Evolutionary conservation across 2,113 vertebrate genomes (phyloP).

Genomic region (Ahaetulla prasina): DNA sequence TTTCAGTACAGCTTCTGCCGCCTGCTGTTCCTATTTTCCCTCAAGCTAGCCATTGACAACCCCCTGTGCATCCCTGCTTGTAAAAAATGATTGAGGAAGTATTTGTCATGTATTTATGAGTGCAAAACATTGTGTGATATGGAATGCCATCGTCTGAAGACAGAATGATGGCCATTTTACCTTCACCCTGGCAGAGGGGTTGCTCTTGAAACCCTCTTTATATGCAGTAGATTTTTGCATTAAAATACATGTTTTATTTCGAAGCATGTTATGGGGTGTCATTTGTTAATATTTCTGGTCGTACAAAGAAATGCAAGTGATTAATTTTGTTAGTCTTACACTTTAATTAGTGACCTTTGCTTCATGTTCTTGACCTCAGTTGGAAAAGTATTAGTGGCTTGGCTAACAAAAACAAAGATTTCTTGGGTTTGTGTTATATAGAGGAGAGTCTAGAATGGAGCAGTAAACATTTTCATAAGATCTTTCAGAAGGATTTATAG

Average conservation of each 20-base stretch:
- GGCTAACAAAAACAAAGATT: conserved; percentile 52
- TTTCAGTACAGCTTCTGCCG: conserved; percentile 90
- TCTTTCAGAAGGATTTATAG: conserved; percentile 46
- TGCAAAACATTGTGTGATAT: conserved; percentile 91
- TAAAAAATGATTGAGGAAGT: conserved; percentile 99
- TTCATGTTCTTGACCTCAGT: conserved; percentile 54
- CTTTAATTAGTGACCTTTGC: conserved; percentile 60
- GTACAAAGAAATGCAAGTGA: conserved; percentile 63
- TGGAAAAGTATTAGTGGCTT: conserved; percentile 45
- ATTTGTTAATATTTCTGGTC: conserved; percentile 52
- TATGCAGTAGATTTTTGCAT: conserved; percentile 69
- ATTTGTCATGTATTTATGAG: conserved; percentile 99
- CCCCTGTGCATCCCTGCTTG: conserved; percentile 96
- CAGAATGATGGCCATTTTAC: conserved; percentile 79
- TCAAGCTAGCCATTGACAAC: conserved; percentile 90
- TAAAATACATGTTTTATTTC: conserved; percentile 68
- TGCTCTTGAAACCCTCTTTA: conserved; percentile 74
- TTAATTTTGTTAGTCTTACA: conserved; percentile 64
- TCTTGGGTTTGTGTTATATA: conserved; percentile 46
- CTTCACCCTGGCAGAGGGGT: conserved; percentile 68
- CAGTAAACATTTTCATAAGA: conserved; percentile 47
- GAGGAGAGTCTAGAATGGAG: conserved; percentile 20
- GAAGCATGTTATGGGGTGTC: conserved; percentile 64
- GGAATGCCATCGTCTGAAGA: conserved; percentile 88
- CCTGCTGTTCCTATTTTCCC: conserved; percentile 95